phyloP scores from a whole-genome alignment of 2,888 invertebrate genomes.

The Pollenia labialis region DNA sequence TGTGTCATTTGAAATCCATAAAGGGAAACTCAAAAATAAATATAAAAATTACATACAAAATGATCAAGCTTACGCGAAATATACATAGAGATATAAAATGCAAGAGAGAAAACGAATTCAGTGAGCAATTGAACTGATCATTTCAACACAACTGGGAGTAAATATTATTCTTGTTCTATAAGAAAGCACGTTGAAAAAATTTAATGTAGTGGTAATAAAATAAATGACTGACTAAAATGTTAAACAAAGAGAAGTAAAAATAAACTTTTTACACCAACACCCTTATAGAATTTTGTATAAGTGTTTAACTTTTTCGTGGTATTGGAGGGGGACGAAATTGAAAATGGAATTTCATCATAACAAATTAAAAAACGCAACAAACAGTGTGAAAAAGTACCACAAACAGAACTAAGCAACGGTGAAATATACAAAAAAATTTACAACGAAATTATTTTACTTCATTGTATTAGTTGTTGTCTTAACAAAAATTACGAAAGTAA shows the following conservation, averaged over 20 bases:
- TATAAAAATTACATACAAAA: slow-evolving; percentile 18
- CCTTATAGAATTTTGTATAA: neutral
- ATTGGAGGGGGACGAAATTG: slow-evolving; percentile 51
- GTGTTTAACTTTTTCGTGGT: neutral
- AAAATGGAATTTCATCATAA: slow-evolving; percentile 73
- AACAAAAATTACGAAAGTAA: slow-evolving; percentile 54
- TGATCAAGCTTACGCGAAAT: slow-evolving; percentile 39
- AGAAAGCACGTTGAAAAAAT: slow-evolving; percentile 5
- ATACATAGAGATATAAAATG: neutral
- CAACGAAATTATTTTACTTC: slow-evolving; percentile 37
- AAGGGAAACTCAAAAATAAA: neutral
- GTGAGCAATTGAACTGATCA: slow-evolving; percentile 21
- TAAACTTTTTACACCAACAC: slow-evolving; percentile 7
- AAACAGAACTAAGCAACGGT: slow-evolving; percentile 65
- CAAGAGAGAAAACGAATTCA: slow-evolving; percentile 1
- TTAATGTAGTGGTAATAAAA: slow-evolving; percentile 21
- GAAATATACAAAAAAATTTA: slow-evolving; percentile 23
- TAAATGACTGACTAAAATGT: slow-evolving; percentile 22
- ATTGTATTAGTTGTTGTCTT: slow-evolving; percentile 34
- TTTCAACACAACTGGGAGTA: slow-evolving; percentile 6
- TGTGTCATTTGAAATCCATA: slow-evolving; percentile 51
- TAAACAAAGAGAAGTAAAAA: slow-evolving; percentile 51
- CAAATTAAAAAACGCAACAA: slow-evolving; percentile 66
- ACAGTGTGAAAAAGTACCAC: slow-evolving; percentile 70
- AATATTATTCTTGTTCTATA: slow-evolving; percentile 53